Evolutionary conservation across 92 coral and sea anemone genomes (phyloP), one percentile per base, ranked within the genome.

Genomic region (Umimayanthus chanpuru): DNA sequence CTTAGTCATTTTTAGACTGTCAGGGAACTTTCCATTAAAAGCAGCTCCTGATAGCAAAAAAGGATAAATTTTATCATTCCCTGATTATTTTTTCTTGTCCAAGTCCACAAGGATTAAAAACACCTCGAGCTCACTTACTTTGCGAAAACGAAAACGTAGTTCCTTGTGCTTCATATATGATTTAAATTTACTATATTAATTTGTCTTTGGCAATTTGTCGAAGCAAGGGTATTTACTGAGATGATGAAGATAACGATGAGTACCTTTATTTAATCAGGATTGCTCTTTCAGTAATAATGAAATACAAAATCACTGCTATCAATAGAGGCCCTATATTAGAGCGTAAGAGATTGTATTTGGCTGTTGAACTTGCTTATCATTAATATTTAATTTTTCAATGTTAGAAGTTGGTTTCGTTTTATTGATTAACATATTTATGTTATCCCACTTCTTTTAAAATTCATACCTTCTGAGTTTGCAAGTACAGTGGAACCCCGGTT

Each of bases 1-100:
- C n/a, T n/a, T n/a, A n/a, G 93, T 91, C 28, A 91, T 79, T 85
- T 91, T 91, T 44, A 88, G 50, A 50, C 30, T 38, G 50, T 81
- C 71, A 25, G 87, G 90, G 30, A 55, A 58, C 26, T 43, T 67
- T 25, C 90, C 83, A 78, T 88, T 73, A 20, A 88, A 67, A 80
- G 86, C 84, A 76, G 83, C 89, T 23, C 58, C 76, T 23, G 88
- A 65, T 43, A 88, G 68, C 56, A 88, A 70, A 53, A 66, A 85
- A 28, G 86, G 86, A 71, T 73, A 71, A n/a, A n/a, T n/a, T n/a
- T n/a, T n/a, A n/a, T n/a, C n/a, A n/a, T n/a, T 36, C 64, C 87
- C 86, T 25, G 39, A 30, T 73, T 88, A 89, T 86, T 65, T 89
- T 16, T 83, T 83, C 41, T 36, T 75, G 11, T 75, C 23, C 64